A percentile compares a stretch with the other conserved stretches of the same genome.
Conservation (phyloP, 2,797 vertebrate species). For the Peromyscus attwateri region DNA sequence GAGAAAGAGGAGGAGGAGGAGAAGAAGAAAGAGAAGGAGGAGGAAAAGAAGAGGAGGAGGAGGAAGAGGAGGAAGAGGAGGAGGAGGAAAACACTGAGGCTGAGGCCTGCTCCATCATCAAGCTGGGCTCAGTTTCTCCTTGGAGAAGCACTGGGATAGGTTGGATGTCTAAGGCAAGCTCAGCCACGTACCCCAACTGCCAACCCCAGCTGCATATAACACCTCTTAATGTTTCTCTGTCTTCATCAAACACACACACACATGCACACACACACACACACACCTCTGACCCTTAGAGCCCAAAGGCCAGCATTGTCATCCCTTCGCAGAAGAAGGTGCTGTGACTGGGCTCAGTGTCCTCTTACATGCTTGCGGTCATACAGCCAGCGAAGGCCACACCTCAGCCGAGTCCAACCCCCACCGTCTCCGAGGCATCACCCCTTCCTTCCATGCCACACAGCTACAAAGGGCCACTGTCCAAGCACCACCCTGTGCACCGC, state of each 20-base stretch:
- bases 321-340: neutral
- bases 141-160: neutral
- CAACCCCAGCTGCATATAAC: neutral
- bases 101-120: neutral
- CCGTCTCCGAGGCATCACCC: neutral
- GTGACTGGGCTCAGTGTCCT: neutral
- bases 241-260: neutral
- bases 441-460: too few relatives aligned
- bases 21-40: too few relatives aligned
- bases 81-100: too few relatives aligned
- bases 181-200: too few relatives aligned
- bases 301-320: accelerated
- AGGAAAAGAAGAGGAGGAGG: too few relatives aligned
- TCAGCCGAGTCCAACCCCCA: neutral
- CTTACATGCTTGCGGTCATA: neutral
- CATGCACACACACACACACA: neutral
- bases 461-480: accelerated
- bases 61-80: too few relatives aligned
- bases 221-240: neutral
- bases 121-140: neutral
- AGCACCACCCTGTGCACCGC: neutral
- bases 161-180: neutral
- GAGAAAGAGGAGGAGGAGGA: too few relatives aligned
- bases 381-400: neutral
- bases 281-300: neutral